Evolutionary conservation across 2,888 invertebrate genomes (phyloP), one percentile per base, ranked within the genome.

Genomic region (Cyaniris semiargus): DNA sequence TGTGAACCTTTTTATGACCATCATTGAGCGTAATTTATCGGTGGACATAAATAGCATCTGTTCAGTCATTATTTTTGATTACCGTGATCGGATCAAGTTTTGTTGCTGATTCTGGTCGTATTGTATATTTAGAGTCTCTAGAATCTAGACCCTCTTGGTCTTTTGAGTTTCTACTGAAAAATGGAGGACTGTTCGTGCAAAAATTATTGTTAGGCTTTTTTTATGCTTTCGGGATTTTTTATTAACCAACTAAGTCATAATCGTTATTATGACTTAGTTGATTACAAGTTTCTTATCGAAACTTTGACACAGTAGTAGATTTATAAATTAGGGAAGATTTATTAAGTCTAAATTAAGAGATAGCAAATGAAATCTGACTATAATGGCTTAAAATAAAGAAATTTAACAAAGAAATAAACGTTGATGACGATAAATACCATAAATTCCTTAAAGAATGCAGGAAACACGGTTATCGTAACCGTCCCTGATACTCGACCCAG

Each of bases 401-500:
- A 18, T 1, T 4, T 3, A 53, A 53, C 3, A 53, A 53, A 53
- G 18, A 5, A 53, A 0, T 13, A 8, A 8, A 66, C 27, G 66
- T 1, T 5, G 27, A 66, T 1, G 27, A 27, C 1, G 1, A 31
- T 31, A 21, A 2, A 27, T 15, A 27, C 23, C 6, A 66, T 27
- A 27, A 66, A 88, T 88, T 86, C 86, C 85, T 85, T 85, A 87
- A 85, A 84, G 84, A 83, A 85, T 84, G 83, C 72, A 72, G 23
- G 21, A 72, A 44, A 72, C 72, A 44, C 44, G 72, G 72, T 72
- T 82, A 84, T 85, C 83, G 85, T 85, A 86, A 86, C 84, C 82
- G 92, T 93, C 94, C 94, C 87, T 91, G 92, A 93, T 89, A 88
- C 84, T 86, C 89, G 92, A 91, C 93, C 93, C 87, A 93, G 90